Conservation (phyloP, 1,140 invertebrate species). For the Cherax quadricarinatus region DNA sequence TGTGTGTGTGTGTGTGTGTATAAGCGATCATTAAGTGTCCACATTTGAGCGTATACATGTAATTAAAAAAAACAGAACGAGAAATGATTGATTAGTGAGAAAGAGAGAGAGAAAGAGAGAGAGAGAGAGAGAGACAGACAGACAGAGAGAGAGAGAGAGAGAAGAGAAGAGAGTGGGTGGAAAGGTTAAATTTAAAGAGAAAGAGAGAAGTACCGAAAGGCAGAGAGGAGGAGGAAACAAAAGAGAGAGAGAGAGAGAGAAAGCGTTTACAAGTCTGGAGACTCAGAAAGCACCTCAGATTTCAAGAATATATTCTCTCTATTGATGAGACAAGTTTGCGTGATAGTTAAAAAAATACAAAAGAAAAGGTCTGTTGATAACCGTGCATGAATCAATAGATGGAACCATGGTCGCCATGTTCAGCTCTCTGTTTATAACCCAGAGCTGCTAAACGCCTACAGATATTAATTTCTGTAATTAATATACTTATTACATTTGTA, state of each 20-base stretch:
- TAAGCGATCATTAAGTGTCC: neutral
- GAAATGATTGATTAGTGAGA: neutral
- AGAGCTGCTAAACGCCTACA: constrained; percentile 8
- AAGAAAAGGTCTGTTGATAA: constrained; percentile 53
- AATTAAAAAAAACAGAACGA: neutral
- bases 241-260: neutral
- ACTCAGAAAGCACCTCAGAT: neutral
- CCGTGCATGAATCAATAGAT: constrained; percentile 56
- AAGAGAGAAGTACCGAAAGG: neutral
- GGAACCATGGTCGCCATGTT: constrained; percentile 31
- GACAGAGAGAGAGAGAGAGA: neutral
- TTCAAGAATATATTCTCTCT: neutral
- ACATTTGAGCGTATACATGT: neutral
- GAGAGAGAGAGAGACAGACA: neutral
- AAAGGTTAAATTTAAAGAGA: constrained; percentile 16
- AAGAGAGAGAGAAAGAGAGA: neutral
- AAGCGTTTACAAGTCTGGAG: neutral
- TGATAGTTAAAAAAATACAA: neutral
- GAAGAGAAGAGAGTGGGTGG: neutral
- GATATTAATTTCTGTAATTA: neutral
- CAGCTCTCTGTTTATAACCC: constrained; percentile 1
- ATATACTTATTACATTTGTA: neutral
- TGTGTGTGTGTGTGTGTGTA: neutral
- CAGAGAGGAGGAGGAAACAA: neutral
- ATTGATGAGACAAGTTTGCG: neutral